phyloP scores from a whole-genome alignment of 2,888 invertebrate genomes.

The Tigriopus californicus region DNA sequence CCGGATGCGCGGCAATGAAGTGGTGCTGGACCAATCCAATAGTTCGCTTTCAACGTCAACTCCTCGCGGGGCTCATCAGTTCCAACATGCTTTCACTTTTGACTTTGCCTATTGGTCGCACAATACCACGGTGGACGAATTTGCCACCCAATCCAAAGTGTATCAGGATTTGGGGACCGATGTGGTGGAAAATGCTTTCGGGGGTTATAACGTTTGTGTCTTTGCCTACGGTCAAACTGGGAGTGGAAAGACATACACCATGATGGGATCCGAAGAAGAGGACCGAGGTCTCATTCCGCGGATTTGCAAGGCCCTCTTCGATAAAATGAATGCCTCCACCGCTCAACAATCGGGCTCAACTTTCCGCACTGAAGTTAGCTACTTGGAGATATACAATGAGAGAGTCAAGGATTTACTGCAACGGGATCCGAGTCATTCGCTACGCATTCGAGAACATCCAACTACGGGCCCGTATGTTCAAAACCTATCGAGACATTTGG shows the following conservation, averaged over 20 bases:
- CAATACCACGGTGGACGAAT: conserved; percentile 45
- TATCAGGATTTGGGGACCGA: conserved; percentile 55
- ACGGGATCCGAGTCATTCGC: conserved; percentile 28
- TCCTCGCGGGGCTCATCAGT: background rate
- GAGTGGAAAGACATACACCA: conserved; percentile 74
- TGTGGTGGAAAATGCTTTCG: conserved; percentile 58
- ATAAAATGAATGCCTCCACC: conserved; percentile 57
- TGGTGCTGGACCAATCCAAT: conserved; percentile 41
- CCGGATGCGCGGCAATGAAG: conserved; percentile 66
- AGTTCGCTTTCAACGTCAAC: background rate
- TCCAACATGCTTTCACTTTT: conserved; percentile 50
- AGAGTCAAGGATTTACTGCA: conserved; percentile 49
- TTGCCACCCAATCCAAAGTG: conserved; percentile 61
- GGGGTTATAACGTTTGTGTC: conserved; percentile 72
- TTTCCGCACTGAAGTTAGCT: conserved; percentile 67
- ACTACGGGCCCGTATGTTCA: conserved; percentile 66
- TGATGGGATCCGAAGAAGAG: conserved; percentile 47
- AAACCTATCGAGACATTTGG: conserved; percentile 62
- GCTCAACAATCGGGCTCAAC: conserved; percentile 48
- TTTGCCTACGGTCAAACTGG: conserved; percentile 84
- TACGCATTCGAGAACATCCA: conserved; percentile 52
- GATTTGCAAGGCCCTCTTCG: conserved; percentile 63
- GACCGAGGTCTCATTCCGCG: conserved; percentile 55
- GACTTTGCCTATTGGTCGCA: conserved; percentile 77
- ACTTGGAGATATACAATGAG: conserved; percentile 69